Evolutionary conservation across 2,797 vertebrate genomes (phyloP), one percentile per base, ranked within the genome.

Genomic region (Gobionotothen gibberifrons): DNA sequence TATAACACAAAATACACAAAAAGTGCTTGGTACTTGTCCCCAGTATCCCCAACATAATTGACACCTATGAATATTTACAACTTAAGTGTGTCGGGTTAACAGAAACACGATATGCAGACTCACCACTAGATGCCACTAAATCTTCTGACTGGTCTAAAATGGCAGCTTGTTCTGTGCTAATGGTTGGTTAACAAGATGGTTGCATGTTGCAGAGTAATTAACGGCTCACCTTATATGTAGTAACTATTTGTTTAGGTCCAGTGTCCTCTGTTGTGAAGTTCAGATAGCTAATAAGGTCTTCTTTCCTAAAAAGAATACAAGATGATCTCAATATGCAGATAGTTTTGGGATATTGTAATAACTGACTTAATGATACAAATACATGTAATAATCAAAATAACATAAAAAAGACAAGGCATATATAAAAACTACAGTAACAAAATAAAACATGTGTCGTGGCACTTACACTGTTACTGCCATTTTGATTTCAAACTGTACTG

Each of bases 391-490:
- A 29, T 17, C 22, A 0, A 58, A 52, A 48, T 26, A 3, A 55
- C 5, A 36, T 36, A 32, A 15, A 52, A 57, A 51, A n/a, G 12
- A 47, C 3, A 22, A 26, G 16, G 4, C 16, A 22, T 21, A 17
- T 12, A 15, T 12, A n/a, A 36, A 10, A 53, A 36, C 29, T 16
- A 29, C 21, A 72, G 12, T 29, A 0, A 53, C 0, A 58, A 55
- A 67, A 46, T 64, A 52, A 2, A 40, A 16, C 52, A 42, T 19
- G 21, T 65, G 16, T 14, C 44, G 9, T n/a, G 19, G 9, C 32
- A 87, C 93, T 93, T 87, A 95, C 94, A 79, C 62, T 49, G 80
- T 86, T 46, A 90, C 10, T 4, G 79, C 79, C 81, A 94, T 63
- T 56, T 89, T 80, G 13, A 94, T 84, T 48, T 87, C 67, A 85